Conservation (phyloP, 2,888 invertebrate genomes). For the Micoletzkya japonica region DNA sequence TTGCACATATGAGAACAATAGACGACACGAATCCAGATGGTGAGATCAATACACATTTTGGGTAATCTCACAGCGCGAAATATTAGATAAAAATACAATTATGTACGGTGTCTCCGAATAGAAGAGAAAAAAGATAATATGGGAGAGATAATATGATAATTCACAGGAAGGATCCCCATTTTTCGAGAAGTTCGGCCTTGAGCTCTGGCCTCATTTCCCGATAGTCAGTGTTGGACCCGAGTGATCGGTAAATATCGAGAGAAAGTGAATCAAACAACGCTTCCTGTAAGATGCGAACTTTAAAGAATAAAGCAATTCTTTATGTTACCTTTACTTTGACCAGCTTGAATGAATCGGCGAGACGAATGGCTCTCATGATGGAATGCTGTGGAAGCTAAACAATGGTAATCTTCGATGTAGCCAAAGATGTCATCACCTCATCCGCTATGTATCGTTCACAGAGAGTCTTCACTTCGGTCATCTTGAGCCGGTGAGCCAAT, state of each 20-base stretch:
- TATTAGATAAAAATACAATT: too few relatives aligned
- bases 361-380: conserved; percentile 39
- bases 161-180: conserved; percentile 42
- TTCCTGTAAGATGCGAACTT: too few relatives aligned
- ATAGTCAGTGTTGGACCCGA: conserved; percentile 36
- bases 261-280: conserved; percentile 36
- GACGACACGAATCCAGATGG: too few relatives aligned
- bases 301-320: too few relatives aligned
- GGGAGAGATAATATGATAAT: background rate
- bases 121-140: background rate
- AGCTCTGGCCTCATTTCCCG: conserved; percentile 36
- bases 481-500: conserved; percentile 12
- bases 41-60: too few relatives aligned
- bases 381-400: conserved; percentile 35
- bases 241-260: conserved; percentile 38
- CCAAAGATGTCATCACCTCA: too few relatives aligned
- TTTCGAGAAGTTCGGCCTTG: conserved; percentile 44
- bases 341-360: conserved; percentile 36
- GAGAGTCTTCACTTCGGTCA: conserved; percentile 10
- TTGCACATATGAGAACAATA: too few relatives aligned
- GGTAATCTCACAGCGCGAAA: too few relatives aligned
- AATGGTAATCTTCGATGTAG: too few relatives aligned
- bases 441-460: conserved; percentile 21
- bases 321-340: conserved; percentile 26
- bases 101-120: background rate